Evolutionary conservation across 2,888 invertebrate genomes (phyloP).

Genomic region (Eledone cirrhosa): DNA sequence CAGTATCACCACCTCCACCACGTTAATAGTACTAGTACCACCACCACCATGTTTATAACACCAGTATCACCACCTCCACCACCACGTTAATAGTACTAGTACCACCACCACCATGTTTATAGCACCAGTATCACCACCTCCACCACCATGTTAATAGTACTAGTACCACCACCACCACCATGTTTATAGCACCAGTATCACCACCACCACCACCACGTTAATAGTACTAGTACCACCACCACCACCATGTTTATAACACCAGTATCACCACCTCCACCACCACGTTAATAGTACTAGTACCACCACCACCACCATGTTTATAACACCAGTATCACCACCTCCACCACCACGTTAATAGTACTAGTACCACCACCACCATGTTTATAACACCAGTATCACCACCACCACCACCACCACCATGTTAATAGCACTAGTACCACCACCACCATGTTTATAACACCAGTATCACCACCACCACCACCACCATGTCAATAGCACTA

Average conservation of each 20-base stretch:
- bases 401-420: no score
- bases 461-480: no score
- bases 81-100: not conserved
- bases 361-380: not conserved
- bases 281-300: not conserved
- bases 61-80: not conserved
- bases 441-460: no score
- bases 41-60: not conserved
- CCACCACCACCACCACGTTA: no score
- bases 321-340: no score
- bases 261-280: not conserved
- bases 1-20: not conserved
- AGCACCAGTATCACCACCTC: not conserved
- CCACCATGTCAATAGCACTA: not conserved
- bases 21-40: not conserved
- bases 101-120: conserved; percentile 9
- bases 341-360: not conserved
- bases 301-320: not conserved
- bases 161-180: no score
- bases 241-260: no score
- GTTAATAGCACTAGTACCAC: no score
- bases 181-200: no score
- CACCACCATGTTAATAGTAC: no score
- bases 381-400: conserved; percentile 7
- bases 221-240: no score